Base-by-base conservation (phyloP, 2,113 vertebrate species). In the Coptodon bakossiorum region DNA sequence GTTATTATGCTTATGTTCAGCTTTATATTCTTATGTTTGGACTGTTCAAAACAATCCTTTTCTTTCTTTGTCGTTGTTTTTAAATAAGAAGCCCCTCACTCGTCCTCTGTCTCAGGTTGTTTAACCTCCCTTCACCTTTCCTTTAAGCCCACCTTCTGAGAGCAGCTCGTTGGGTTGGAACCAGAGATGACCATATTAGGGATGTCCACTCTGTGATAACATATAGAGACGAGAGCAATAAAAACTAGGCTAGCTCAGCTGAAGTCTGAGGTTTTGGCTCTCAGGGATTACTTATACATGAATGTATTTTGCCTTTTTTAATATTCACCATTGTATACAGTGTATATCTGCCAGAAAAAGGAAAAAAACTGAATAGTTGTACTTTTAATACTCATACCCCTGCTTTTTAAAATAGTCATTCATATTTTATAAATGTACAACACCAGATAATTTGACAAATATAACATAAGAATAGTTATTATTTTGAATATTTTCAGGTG, bases 261-360 rank as follows among this genome's bases (percentile, higher is more conserved):
- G 0, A 36, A 36, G 22, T 27, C 12, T 57, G 54, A 27, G 29
- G 1, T 61, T 61, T 63, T 63, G 59, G 59, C 29, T 61, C 57
- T 61, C 29, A 10, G 29, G 31, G 61, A n/a, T 7, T 8, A 3
- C 6, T 66, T 66, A n/a, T 66, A n/a, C 17, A 0, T 38, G 2
- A 22, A 13, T 38, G 61, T 66, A 38, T 38, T 38, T 66, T 2
- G 34, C 34, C 19, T 66, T 66, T 66, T 38, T 38, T 13, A 66
- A 38, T 22, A 66, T 5, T 66, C 34, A 38, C 10, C 34, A 38
- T 8, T 13, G 9, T 0, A 12, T 66, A 38, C 19, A 7, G 9
- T 1, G 31, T 34, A 5, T 36, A 66, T n/a, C 61, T 66, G 17
- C 0, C 19, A 6, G 34, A 38, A 66, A 38, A n/a, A 66, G 0